Conservation (phyloP, 2,797 vertebrate genomes). For the Glyptemys insculpta region DNA sequence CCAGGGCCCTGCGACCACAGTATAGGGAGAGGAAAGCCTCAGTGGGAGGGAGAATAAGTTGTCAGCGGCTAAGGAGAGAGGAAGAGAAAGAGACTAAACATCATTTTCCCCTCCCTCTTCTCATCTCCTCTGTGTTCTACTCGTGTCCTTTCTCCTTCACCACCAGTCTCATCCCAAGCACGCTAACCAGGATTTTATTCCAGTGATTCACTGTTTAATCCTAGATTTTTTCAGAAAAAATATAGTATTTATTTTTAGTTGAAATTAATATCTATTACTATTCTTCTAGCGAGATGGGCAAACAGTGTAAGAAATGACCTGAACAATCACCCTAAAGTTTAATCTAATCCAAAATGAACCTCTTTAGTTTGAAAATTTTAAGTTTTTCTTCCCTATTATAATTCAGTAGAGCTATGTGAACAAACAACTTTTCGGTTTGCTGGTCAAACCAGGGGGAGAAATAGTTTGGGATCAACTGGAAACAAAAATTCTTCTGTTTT, state of each 20-base stretch:
- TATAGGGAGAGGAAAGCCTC: neutral
- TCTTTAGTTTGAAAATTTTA: neutral
- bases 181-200: constrained; percentile 43
- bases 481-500: neutral
- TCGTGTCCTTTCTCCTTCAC: neutral
- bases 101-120: neutral
- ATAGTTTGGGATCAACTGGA: neutral
- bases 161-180: neutral
- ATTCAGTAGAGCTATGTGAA: neutral
- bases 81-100: neutral
- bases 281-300: neutral
- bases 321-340: neutral
- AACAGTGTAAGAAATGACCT: neutral
- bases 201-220: constrained; percentile 20
- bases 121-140: neutral
- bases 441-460: neutral
- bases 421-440: neutral
- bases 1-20: neutral
- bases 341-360: neutral
- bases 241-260: neutral
- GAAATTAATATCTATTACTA: constrained; percentile 26
- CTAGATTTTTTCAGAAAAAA: neutral
- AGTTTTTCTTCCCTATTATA: accelerated
- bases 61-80: neutral
- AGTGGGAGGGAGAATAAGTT: neutral